A percentile compares a stretch with the other conserved stretches of the same genome.
Conservation (phyloP, 1,140 invertebrate genomes). For the Medauroidea extradentata region DNA sequence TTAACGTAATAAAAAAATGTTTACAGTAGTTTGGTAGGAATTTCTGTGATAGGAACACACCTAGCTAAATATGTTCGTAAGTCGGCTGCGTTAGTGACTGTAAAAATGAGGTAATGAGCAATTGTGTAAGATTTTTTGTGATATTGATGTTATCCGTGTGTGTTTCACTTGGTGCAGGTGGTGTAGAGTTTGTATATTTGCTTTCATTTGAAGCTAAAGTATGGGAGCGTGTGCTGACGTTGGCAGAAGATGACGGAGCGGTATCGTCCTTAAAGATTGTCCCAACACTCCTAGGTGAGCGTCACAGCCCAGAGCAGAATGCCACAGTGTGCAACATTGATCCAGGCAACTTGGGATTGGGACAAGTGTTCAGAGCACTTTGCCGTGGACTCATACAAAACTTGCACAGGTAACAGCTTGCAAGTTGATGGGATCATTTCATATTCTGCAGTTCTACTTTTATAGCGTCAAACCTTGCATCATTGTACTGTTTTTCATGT, state of each 20-base stretch:
- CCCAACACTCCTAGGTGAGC: conserved; percentile 74
- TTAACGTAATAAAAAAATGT: no score
- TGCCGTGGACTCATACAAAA: conserved; percentile 78
- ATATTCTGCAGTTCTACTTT: no score
- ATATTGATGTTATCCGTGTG: no score
- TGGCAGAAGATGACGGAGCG: conserved; percentile 52
- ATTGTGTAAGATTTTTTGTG: no score
- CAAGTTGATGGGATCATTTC: no score
- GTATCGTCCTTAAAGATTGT: conserved; percentile 54
- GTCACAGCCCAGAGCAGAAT: conserved; percentile 62
- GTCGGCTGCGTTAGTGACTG: no score
- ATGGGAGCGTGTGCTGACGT: conserved; percentile 67
- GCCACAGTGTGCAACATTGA: conserved; percentile 67
- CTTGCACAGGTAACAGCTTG: conserved; percentile 62
- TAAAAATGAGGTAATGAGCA: no score
- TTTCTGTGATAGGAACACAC: no score
- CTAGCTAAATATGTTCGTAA: no score
- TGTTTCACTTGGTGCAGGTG: not conserved
- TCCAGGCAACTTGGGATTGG: conserved; percentile 65
- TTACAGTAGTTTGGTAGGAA: no score
- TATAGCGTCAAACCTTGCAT: no score
- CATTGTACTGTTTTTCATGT: no score
- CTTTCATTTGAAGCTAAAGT: conserved; percentile 57
- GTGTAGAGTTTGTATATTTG: conserved; percentile 9
- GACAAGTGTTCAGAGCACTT: conserved; percentile 65